A percentile compares a stretch with the other conserved stretches of the same genome.
These are phyloP conservation scores for Diabrotica balteata DNA, from an alignment of 2,888 invertebrate species.

Conservation along the genomic window DNA sequence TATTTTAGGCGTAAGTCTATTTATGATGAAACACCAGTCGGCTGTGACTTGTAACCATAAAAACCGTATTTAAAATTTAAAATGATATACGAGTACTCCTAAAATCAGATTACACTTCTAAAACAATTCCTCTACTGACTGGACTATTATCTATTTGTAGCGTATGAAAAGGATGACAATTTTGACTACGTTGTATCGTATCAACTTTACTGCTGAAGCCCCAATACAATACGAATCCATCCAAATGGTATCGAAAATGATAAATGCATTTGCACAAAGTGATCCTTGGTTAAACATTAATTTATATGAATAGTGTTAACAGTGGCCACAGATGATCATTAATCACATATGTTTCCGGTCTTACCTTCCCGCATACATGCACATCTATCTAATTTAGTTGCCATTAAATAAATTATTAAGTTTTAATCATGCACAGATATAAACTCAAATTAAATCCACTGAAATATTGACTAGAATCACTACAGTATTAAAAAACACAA, in stretches of 20 bases:
- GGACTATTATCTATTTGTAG: background rate
- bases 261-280: constrained; percentile 29
- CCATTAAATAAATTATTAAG: constrained; percentile 16
- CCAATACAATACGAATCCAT: constrained; percentile 19
- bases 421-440: constrained; percentile 5
- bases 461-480: no score
- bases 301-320: constrained; percentile 30
- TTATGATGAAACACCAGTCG: no score
- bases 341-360: constrained; percentile 28
- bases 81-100: no score
- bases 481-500: no score
- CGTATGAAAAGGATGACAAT: constrained; percentile 20
- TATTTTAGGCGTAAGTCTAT: no score
- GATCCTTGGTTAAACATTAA: constrained; percentile 30
- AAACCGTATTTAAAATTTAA: no score
- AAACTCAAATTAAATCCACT: no score
- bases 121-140: no score
- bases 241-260: constrained; percentile 29
- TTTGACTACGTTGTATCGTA: constrained; percentile 24
- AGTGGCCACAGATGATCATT: constrained; percentile 28
- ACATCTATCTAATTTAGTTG: constrained; percentile 25
- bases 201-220: constrained; percentile 25
- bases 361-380: constrained; percentile 22
- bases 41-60: no score
- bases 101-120: no score